Conservation (phyloP, 2,113 vertebrate species). For the Haemorhous mexicanus region DNA sequence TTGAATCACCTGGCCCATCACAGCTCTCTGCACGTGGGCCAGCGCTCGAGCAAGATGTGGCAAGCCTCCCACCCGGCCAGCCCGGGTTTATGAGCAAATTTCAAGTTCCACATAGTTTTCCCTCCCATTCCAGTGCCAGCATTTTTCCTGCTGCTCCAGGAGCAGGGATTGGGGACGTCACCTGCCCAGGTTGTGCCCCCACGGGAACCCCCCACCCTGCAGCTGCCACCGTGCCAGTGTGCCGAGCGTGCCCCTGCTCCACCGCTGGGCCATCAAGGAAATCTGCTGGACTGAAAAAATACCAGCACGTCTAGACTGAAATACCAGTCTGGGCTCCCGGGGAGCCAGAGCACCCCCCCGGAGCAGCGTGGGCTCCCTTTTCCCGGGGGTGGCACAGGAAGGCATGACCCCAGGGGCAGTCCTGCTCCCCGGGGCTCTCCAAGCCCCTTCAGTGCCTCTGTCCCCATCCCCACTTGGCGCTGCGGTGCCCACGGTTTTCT, state of each 20-base stretch:
- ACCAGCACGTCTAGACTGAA: slow-evolving; percentile 39
- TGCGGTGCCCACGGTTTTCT: accelerated
- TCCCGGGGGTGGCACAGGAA: not conserved
- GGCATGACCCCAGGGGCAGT: not conserved
- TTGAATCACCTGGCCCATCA: accelerated
- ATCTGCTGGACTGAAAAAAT: slow-evolving; percentile 30
- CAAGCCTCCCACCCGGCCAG: not conserved
- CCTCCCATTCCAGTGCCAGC: not conserved
- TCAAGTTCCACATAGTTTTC: slow-evolving; percentile 3
- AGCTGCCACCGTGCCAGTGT: not conserved
- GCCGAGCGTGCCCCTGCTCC: not conserved
- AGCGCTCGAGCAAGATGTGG: not conserved
- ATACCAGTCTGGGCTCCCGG: slow-evolving; percentile 33
- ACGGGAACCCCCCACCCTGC: not conserved
- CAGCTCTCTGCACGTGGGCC: not conserved
- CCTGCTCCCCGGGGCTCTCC: not conserved
- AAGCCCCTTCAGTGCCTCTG: accelerated
- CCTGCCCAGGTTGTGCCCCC: not conserved
- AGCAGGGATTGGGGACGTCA: accelerated
- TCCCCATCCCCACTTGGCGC: not conserved
- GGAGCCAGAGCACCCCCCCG: not conserved
- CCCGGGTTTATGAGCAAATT: slow-evolving; percentile 30
- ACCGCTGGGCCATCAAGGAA: not conserved
- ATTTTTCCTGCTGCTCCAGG: not conserved
- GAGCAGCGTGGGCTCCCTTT: not conserved